A percentile compares a stretch with the other conserved stretches of the same genome.
These are phyloP conservation scores for Dichetophora obliterata DNA, from an alignment of 2,888 invertebrate genomes.

Conservation along the genomic window DNA sequence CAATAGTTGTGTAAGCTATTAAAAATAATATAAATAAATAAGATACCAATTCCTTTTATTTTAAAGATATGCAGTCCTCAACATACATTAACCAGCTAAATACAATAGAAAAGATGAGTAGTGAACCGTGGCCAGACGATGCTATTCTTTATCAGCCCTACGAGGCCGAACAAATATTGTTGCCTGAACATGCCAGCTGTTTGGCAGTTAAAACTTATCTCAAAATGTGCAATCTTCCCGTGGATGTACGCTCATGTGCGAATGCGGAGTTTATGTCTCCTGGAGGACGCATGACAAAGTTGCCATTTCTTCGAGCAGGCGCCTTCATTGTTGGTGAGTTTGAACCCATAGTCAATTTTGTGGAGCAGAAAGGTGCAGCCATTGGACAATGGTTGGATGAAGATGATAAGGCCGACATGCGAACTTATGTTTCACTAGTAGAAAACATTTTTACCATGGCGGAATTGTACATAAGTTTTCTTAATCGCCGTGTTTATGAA, in stretches of 20 bases:
- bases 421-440: slow-evolving; percentile 92
- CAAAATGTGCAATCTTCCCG: slow-evolving; percentile 91
- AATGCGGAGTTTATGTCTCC: slow-evolving; percentile 99
- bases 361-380: slow-evolving; percentile 85
- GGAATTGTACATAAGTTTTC: slow-evolving; percentile 90
- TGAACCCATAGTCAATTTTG: slow-evolving; percentile 91
- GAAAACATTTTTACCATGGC: slow-evolving; percentile 91
- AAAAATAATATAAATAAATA: slow-evolving; percentile 27
- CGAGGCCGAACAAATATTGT: slow-evolving; percentile 92
- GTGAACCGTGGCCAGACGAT: slow-evolving; percentile 92
- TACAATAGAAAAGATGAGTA: slow-evolving; percentile 72
- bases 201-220: slow-evolving; percentile 93
- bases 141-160: slow-evolving; percentile 89
- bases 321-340: slow-evolving; percentile 90
- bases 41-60: slow-evolving; percentile 19
- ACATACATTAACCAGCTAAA: slow-evolving; percentile 63
- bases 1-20: slow-evolving; percentile 37
- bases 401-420: slow-evolving; percentile 89
- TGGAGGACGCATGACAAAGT: slow-evolving; percentile 78
- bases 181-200: slow-evolving; percentile 95
- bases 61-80: slow-evolving; percentile 56
- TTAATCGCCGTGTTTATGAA: slow-evolving; percentile 82
- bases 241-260: slow-evolving; percentile 82
- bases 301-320: slow-evolving; percentile 94
- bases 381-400: slow-evolving; percentile 80